Evolutionary conservation across 2,797 vertebrate genomes (phyloP), one percentile per base, ranked within the genome.

Genomic region (Micropoecilia bifurca): DNA sequence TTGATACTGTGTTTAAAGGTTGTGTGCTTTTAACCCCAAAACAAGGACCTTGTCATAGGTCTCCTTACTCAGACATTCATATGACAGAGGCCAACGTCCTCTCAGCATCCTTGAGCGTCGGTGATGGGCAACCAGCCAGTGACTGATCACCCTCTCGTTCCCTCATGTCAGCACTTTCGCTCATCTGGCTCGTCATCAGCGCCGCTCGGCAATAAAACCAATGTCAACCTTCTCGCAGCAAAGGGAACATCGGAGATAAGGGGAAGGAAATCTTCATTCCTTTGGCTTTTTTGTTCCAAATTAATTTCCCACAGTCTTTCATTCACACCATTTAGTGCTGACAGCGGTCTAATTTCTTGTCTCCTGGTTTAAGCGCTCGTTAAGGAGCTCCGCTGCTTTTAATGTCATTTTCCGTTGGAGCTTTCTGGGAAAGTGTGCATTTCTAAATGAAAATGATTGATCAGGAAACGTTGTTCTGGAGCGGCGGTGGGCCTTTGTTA

Each of bases 141-240:
- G 92, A 94, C 88, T 91, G 90, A 95, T 94, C 87, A 78, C 85
- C 87, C 59, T 39, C 87, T 59, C 74, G 28, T 87, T 90, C 80
- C 57, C 78, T 87, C 86, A 80, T 80, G 92, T 96, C 95, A 95
- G 95, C 95, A 93, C 89, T 94, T 94, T 94, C 79, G 53, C 89
- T 93, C 93, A 90, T 92, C 86, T 85, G 59, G 86, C 87, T 89
- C 82, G 85, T 92, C 93, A 91, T 90, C 86, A 85, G 46, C 69
- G 91, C 87, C 82, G 80, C n/a, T n/a, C 22, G 71, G 90, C 85
- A 91, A 93, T 95, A 95, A 96, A 94, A 90, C 92, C 95, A 95
- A 94, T 95, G 95, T 95, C 94, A 95, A 88, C 80, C 81, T 22
- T 85, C 90, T 83, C 87, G 82, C 76, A 73, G 87, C 90, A 90